Evolutionary conservation across 2,888 invertebrate genomes (phyloP).

Genomic region (Meta bourneti): DNA sequence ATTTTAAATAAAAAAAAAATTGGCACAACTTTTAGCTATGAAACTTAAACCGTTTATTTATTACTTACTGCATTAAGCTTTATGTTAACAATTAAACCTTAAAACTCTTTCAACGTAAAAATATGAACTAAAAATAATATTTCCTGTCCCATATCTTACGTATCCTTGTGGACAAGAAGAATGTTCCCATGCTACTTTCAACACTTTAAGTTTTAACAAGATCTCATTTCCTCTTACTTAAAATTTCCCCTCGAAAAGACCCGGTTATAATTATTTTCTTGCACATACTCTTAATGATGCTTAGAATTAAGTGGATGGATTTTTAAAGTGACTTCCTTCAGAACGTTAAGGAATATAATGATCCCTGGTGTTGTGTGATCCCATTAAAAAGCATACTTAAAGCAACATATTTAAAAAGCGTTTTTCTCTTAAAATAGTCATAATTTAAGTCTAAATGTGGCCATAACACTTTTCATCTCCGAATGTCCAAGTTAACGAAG

Average conservation of each 20-base stretch:
- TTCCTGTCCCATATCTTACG: background rate
- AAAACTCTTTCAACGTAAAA: background rate
- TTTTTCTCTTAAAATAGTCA: background rate
- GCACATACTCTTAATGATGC: background rate
- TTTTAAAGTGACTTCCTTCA: background rate
- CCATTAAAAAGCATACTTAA: background rate
- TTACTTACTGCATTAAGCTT: too few relatives aligned
- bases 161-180: background rate
- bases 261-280: background rate
- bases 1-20: too few relatives aligned
- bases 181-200: background rate
- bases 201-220: background rate
- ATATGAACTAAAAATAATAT: background rate
- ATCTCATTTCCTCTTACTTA: background rate
- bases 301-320: background rate
- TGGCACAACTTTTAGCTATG: too few relatives aligned
- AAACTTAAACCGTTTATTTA: too few relatives aligned
- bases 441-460: too few relatives aligned
- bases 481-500: too few relatives aligned
- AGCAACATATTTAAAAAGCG: background rate
- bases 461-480: too few relatives aligned
- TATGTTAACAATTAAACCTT: too few relatives aligned
- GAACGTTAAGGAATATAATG: background rate
- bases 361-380: background rate
- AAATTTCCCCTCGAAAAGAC: background rate